These are phyloP conservation scores for Ochropacha duplaris DNA, from an alignment of 2,888 invertebrate species.

Conservation along the genomic window DNA sequence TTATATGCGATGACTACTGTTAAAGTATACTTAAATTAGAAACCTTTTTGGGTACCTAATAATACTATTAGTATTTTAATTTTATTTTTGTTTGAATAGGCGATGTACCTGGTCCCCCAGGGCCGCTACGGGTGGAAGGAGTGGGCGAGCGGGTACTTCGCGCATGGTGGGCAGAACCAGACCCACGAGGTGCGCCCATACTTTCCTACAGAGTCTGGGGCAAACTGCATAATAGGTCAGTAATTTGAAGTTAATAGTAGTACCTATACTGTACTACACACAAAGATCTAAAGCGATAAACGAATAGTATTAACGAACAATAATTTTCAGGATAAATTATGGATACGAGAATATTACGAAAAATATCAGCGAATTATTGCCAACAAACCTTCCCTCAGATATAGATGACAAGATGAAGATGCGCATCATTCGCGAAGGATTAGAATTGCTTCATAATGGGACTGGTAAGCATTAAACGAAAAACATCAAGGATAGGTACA, in stretches of 20 bases:
- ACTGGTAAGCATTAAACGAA: constrained; percentile 74
- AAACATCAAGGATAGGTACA: too few relatives aligned
- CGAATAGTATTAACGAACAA: background rate
- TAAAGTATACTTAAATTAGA: too few relatives aligned
- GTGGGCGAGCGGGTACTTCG: constrained; percentile 89
- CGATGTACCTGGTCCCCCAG: constrained; percentile 91
- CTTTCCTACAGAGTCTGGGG: constrained; percentile 90
- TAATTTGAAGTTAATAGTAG: background rate
- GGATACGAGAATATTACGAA: constrained; percentile 69
- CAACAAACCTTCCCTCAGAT: constrained; percentile 55
- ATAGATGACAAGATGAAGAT: constrained; percentile 61
- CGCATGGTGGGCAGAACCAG: constrained; percentile 91
- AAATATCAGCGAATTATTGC: constrained; percentile 57
- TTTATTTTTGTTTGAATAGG: constrained; percentile 64
- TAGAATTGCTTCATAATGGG: constrained; percentile 87
- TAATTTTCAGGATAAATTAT: constrained; percentile 14
- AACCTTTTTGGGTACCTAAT: background rate
- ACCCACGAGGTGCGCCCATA: constrained; percentile 89
- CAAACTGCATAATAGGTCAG: constrained; percentile 65
- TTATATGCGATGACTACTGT: background rate
- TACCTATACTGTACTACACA: background rate
- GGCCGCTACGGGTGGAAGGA: constrained; percentile 88
- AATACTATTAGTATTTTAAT: background rate
- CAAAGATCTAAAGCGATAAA: background rate
- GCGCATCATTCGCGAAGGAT: constrained; percentile 80